Percentiles rank a stretch among this genome's conserved stretches.
These are phyloP conservation scores for Pelochelys cantorii DNA, from an alignment of 2,797 vertebrate species.

Conservation along the genomic window DNA sequence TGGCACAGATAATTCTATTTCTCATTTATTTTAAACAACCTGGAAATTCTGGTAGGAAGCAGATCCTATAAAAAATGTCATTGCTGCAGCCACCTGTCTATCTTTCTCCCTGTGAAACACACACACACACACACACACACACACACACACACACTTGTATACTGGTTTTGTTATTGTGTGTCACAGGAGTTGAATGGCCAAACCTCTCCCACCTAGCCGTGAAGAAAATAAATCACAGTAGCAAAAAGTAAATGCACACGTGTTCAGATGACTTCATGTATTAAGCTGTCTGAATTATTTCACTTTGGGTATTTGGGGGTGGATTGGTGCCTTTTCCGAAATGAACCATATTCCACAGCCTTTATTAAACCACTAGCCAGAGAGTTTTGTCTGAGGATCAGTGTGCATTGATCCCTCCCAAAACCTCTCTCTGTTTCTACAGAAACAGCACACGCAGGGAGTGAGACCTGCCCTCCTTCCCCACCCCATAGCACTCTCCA, in stretches of 20 bases:
- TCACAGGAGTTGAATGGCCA: neutral
- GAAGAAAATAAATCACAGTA: constrained; percentile 26
- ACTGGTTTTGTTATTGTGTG: neutral
- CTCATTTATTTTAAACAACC: neutral
- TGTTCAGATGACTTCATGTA: neutral
- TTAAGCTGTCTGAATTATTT: neutral
- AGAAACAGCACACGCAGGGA: neutral
- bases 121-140: constrained; percentile 7
- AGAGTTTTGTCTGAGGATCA: neutral
- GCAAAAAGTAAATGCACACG: neutral
- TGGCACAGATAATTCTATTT: rapidly evolving
- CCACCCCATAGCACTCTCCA: neutral
- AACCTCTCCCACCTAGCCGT: neutral
- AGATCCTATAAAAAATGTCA: rapidly evolving
- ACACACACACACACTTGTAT: neutral
- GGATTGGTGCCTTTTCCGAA: neutral
- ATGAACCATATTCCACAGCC: neutral
- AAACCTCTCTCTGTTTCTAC: neutral
- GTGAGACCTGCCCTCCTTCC: neutral
- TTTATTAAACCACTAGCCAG: neutral
- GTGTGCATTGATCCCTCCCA: neutral
- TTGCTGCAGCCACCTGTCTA: neutral
- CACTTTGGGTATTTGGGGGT: neutral
- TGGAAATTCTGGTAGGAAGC: neutral
- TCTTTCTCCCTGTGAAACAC: neutral